Conservation (phyloP, 2,797 vertebrate genomes). For the Tapirus indicus region DNA sequence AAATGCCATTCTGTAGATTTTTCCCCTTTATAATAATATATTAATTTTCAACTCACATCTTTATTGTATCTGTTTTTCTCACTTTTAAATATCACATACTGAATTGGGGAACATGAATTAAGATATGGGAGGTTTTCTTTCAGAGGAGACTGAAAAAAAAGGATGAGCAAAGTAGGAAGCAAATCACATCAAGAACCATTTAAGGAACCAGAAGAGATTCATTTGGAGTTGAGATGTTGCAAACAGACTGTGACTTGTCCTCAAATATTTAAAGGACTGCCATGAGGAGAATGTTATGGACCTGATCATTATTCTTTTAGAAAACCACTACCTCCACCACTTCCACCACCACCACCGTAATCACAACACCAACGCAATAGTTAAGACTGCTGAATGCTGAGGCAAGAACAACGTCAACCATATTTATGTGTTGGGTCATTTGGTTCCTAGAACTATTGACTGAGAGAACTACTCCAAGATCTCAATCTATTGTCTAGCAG, state of each 20-base stretch:
- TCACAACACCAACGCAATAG: neutral
- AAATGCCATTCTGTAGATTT: neutral
- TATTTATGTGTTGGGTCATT: neutral
- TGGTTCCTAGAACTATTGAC: neutral
- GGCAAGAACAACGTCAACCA: neutral
- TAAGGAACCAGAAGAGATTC: neutral
- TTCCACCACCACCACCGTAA: neutral
- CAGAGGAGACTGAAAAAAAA: neutral
- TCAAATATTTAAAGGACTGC: neutral
- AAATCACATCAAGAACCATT: neutral
- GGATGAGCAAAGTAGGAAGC: neutral
- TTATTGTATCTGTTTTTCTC: neutral
- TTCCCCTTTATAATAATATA: neutral
- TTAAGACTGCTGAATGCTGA: neutral
- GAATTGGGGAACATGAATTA: neutral
- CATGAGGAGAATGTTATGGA: neutral
- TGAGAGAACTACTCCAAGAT: neutral
- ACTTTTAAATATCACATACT: neutral
- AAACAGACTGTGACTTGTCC: neutral
- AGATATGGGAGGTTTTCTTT: neutral
- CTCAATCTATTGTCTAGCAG: neutral
- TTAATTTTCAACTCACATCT: neutral
- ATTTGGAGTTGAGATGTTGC: neutral
- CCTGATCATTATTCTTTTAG: neutral
- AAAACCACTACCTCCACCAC: neutral